Conservation (phyloP, 2,797 vertebrate species). For the Liasis olivaceus region DNA sequence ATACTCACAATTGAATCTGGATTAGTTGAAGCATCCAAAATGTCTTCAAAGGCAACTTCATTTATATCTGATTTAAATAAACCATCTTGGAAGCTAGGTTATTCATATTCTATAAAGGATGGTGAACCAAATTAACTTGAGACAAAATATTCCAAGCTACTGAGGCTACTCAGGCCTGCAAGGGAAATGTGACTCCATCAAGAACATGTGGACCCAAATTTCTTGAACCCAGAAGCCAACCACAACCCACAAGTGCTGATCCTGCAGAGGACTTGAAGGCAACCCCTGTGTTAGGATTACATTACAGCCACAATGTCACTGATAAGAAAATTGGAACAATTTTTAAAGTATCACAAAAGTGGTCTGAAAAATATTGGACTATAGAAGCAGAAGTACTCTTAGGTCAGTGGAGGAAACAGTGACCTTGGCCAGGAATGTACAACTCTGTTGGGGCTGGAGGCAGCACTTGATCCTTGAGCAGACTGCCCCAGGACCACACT, state of each 20-base stretch:
- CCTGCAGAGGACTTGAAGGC: background rate
- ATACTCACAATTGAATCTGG: too few species aligned
- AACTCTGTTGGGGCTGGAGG: background rate
- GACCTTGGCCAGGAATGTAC: background rate
- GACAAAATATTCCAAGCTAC: too few species aligned
- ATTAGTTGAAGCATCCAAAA: too few species aligned
- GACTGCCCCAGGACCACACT: background rate
- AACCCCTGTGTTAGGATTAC: background rate
- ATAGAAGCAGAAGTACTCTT: background rate
- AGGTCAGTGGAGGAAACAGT: background rate
- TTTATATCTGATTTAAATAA: too few species aligned
- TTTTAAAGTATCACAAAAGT: background rate
- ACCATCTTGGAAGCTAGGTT: too few species aligned
- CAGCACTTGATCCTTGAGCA: background rate
- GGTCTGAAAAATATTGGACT: background rate
- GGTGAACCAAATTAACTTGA: too few species aligned
- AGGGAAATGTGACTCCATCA: too few species aligned
- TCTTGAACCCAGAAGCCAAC: background rate
- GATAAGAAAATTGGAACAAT: background rate
- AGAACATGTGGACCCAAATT: background rate
- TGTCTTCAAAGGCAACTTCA: too few species aligned
- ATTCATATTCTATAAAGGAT: too few species aligned
- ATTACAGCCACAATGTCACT: background rate
- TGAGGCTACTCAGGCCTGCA: too few species aligned
- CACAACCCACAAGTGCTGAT: background rate